Base-by-base conservation (phyloP, 2,888 invertebrate genomes). In the Laspeyria flexula region DNA sequence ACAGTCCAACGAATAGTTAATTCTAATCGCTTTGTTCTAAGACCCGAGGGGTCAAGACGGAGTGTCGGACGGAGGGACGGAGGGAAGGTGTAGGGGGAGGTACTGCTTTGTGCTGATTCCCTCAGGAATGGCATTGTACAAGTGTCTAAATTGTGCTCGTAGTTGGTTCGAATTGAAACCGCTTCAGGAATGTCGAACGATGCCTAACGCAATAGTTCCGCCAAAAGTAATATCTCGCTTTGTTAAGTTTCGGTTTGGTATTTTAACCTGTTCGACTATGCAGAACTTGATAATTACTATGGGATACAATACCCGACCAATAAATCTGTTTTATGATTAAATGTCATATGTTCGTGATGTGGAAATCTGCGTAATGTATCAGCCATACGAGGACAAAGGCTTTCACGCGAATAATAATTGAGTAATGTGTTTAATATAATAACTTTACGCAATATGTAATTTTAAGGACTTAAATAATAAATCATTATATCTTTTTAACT, bases 11-110 rank as follows among this genome's bases (percentile, higher is more conserved):
- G 41, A 60, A 68, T 68, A 68, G 68, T 60, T 62, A 62, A 67
- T 67, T 68, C 62, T 68, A 65, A 67, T 65, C 51, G 65, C 68
- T 67, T 67, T 68, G 68, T 67, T 62, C 56, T 50, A 55, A 65
- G 61, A 61, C 50, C 41, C 56, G 51, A 38, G 54, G 54, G 68
- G 68, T 65, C 65, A 65, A 65, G 55, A 45, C 40, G 15, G 44
- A 41, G 43, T 48, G 38, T 25, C 1, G 18, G 38, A 33, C 18
- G 38, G 50, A 46, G 41, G 50, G 47, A 13, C 29, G 3, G 21
- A 9, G 30, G 33, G 46, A 35, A 12, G 33, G 9, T 1, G 16
- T n/a, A 27, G 35, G 43, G 43, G 11, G 16, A 18, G 12, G 25
- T 16, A 25, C 37, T 52, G 50, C 64, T 58, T 68, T 71, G 65